phyloP scores from a whole-genome alignment of 2,797 vertebrate genomes.

The Eulemur mongoz region DNA sequence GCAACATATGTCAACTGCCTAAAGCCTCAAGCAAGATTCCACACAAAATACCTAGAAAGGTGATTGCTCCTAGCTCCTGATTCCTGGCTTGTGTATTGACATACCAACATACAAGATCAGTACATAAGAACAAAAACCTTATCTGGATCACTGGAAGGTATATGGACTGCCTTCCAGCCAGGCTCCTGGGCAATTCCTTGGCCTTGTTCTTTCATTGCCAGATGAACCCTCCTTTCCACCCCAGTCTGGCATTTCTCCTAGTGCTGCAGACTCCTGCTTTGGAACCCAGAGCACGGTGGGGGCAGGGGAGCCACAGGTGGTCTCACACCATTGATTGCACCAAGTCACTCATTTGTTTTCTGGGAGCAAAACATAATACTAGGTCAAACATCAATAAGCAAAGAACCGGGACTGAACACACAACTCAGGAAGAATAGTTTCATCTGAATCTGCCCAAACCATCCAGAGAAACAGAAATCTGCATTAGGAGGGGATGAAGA shows the following conservation, averaged over 20 bases:
- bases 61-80: background rate
- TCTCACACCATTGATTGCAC: background rate
- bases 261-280: background rate
- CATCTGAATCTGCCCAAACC: background rate
- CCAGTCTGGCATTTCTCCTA: background rate
- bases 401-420: background rate
- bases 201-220: background rate
- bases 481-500: background rate
- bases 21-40: background rate
- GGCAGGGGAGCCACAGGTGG: background rate
- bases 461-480: background rate
- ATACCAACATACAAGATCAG: background rate
- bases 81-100: background rate
- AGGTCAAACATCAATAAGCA: background rate
- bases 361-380: background rate
- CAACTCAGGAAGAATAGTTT: background rate
- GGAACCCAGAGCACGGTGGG: background rate
- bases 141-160: background rate
- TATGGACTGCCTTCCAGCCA: background rate
- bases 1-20: background rate
- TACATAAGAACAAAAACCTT: background rate
- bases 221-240: background rate
- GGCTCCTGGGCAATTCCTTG: background rate
- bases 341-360: background rate
- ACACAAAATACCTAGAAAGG: background rate